Evolutionary conservation across 53 echinoderm and acorn worm species (phyloP).

Genomic region (Echinarachnius parma): DNA sequence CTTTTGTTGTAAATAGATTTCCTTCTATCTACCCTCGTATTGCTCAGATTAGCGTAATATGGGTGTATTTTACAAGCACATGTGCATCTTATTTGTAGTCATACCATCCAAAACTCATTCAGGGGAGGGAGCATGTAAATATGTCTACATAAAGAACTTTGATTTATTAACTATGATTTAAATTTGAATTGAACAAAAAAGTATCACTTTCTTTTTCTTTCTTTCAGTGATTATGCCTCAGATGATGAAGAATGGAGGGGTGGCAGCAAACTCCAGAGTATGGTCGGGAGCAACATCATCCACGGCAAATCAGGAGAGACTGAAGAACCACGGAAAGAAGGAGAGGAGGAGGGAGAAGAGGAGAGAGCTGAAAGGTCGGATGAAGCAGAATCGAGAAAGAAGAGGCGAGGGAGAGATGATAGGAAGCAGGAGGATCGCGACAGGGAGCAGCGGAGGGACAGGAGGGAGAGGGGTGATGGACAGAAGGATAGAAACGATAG

Average conservation of each 20-base stretch:
- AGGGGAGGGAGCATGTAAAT: no score
- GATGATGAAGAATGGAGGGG: constrained; percentile 49
- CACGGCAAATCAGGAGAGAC: constrained; percentile 42
- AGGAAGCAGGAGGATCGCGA: constrained; percentile 3
- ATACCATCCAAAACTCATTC: no score
- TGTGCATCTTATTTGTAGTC: no score
- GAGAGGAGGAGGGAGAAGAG: constrained; percentile 22
- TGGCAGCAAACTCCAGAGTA: constrained; percentile 53
- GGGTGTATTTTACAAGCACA: no score
- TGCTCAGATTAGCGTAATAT: no score
- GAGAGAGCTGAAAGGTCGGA: neutral
- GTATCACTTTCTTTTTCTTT: no score
- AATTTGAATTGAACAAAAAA: no score
- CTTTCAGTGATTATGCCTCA: constrained; percentile 43
- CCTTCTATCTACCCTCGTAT: no score
- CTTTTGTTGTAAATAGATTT: no score
- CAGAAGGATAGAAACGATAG: neutral
- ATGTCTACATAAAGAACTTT: no score
- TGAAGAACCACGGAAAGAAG: constrained; percentile 19
- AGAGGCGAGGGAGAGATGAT: constrained; percentile 3
- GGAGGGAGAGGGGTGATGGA: neutral
- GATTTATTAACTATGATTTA: no score
- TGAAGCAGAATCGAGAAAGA: neutral
- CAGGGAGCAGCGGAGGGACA: constrained; percentile 16
- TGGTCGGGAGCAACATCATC: constrained; percentile 73